A percentile compares a stretch with the other conserved stretches of the same genome.
phyloP scores from a whole-genome alignment of 35 echinoderm and acorn worm species.

The Anneissia japonica region DNA sequence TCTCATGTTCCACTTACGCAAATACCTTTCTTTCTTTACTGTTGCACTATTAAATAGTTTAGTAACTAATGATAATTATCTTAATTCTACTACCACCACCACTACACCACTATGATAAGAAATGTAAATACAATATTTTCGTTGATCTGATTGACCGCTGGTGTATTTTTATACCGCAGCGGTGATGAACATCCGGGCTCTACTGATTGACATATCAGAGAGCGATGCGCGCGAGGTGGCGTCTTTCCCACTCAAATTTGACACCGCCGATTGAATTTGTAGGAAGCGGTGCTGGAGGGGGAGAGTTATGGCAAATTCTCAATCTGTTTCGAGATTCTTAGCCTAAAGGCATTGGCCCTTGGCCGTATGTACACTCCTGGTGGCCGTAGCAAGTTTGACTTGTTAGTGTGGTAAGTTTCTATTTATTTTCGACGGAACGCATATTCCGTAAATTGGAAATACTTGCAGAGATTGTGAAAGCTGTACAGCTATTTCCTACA shows the following conservation, averaged over 20 bases:
- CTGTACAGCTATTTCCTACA: not conserved
- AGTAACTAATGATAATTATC: too few species aligned
- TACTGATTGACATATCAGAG: too few species aligned
- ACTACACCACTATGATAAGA: too few species aligned
- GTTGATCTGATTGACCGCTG: too few species aligned
- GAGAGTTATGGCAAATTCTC: not conserved
- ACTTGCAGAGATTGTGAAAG: not conserved
- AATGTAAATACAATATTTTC: too few species aligned
- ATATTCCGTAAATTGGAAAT: not conserved
- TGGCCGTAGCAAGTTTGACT: not conserved
- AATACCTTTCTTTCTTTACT: too few species aligned
- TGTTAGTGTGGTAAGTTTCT: conserved; percentile 1
- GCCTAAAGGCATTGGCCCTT: not conserved
- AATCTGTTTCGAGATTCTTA: not conserved
- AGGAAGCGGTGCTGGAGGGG: not conserved
- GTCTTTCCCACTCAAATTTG: not conserved
- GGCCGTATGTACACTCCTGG: not conserved
- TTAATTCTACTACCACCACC: too few species aligned
- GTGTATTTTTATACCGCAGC: too few species aligned
- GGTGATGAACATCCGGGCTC: too few species aligned
- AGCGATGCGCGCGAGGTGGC: not conserved
- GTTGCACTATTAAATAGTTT: too few species aligned
- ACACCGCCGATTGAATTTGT: not conserved
- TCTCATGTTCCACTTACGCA: too few species aligned
- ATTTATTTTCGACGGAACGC: not conserved